A percentile compares a stretch with the other conserved stretches of the same genome.
Evolutionary conservation across 2,113 vertebrate genomes (phyloP).

Genomic region (rabbit (Oryctolagus cuniculus)): mOryCun1.1 NC_091438.1:110156001-110156500

Average conservation of each 20-base stretch:
- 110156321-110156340: not conserved
- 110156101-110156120: not conserved
- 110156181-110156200: not conserved
- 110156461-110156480: not conserved
- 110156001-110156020: not conserved
- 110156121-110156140: not conserved
- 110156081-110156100: no score
- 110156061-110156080: no score
- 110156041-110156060: no score
- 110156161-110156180: not conserved
- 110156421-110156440: not conserved
- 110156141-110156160: not conserved
- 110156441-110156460: not conserved
- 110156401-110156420: not conserved
- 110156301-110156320: not conserved
- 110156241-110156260: not conserved
- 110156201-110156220: not conserved
- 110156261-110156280: not conserved
- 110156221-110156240: not conserved
- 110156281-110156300: not conserved
- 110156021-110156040: not conserved
- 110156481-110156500: not conserved
- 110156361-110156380: not conserved
- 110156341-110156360: not conserved
- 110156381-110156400: slow-evolving; percentile 28